A percentile compares a stretch with the other conserved stretches of the same genome.
Conservation (phyloP, 2,113 vertebrate species). For the Odontophorus gujanensis region DNA sequence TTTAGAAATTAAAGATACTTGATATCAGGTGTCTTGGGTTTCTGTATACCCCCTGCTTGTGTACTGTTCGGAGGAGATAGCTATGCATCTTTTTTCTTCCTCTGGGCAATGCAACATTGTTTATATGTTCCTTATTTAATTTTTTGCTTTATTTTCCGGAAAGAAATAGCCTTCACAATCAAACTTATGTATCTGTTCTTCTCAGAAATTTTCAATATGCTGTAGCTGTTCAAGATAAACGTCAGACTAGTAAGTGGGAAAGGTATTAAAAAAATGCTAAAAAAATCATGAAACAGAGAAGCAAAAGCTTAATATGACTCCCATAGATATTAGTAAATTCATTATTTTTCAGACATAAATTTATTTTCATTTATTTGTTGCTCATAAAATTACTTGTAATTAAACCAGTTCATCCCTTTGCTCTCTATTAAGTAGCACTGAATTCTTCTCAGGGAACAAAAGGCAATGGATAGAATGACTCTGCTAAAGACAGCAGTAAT, state of each 20-base stretch:
- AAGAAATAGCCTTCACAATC: background rate
- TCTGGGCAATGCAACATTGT: background rate
- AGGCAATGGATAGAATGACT: rapidly evolving
- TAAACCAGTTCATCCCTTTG: background rate
- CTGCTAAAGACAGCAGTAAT: background rate
- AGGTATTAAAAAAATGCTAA: background rate
- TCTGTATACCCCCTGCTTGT: background rate
- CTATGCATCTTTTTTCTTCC: background rate
- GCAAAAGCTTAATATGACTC: background rate
- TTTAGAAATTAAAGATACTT: conserved; percentile 25
- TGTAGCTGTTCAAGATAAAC: background rate
- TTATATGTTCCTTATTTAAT: background rate
- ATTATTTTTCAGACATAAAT: background rate
- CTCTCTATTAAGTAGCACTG: background rate
- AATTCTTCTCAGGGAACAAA: background rate
- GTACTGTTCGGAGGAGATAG: background rate
- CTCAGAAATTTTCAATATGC: background rate
- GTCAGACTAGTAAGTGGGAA: background rate
- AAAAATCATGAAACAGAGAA: background rate
- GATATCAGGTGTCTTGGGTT: background rate
- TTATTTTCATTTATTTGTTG: background rate
- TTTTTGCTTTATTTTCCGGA: background rate
- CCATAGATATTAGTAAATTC: background rate
- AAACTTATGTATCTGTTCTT: background rate
- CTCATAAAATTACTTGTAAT: background rate